Conservation (phyloP, 2,113 vertebrate species). For the Cololabis saira region DNA sequence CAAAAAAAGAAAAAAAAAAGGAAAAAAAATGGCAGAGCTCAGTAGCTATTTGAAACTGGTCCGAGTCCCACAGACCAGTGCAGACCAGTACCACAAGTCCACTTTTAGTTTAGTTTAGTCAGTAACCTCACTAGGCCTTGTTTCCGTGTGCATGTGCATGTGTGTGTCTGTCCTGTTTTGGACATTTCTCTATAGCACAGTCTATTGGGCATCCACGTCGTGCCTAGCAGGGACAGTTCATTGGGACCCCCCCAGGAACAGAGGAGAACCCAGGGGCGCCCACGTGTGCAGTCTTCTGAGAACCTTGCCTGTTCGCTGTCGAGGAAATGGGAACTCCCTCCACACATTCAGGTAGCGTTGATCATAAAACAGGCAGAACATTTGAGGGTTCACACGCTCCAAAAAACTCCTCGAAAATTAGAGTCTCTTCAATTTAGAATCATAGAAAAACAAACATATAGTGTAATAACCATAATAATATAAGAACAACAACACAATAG, state of each 20-base stretch:
- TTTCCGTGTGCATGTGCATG: slow-evolving; percentile 41
- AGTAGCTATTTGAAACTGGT: slow-evolving; percentile 83
- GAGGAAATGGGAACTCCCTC: slow-evolving; percentile 44
- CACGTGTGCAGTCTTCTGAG: slow-evolving; percentile 44
- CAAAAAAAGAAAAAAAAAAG: slow-evolving; percentile 54
- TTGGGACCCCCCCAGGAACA: slow-evolving; percentile 28
- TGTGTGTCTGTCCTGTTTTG: slow-evolving; percentile 23
- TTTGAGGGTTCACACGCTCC: slow-evolving; percentile 65
- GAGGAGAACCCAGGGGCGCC: slow-evolving; percentile 23
- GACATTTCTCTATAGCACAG: slow-evolving; percentile 46
- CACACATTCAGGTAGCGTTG: slow-evolving; percentile 55
- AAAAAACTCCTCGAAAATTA: slow-evolving; percentile 63
- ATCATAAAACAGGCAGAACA: slow-evolving; percentile 55
- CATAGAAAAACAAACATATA: slow-evolving; percentile 83
- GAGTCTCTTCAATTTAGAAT: slow-evolving; percentile 73
- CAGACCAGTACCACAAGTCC: slow-evolving; percentile 59
- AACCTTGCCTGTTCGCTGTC: slow-evolving; percentile 51
- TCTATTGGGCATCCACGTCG: slow-evolving; percentile 41
- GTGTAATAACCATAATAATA: slow-evolving; percentile 56
- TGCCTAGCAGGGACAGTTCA: slow-evolving; percentile 31
- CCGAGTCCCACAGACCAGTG: slow-evolving; percentile 58
- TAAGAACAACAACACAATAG: slow-evolving; percentile 74
- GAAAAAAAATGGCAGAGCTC: slow-evolving; percentile 74
- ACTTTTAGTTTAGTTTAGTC: slow-evolving; percentile 63
- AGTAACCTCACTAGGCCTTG: slow-evolving; percentile 49